Conservation (phyloP, 2,888 invertebrate species). For the Selenia dentaria region DNA sequence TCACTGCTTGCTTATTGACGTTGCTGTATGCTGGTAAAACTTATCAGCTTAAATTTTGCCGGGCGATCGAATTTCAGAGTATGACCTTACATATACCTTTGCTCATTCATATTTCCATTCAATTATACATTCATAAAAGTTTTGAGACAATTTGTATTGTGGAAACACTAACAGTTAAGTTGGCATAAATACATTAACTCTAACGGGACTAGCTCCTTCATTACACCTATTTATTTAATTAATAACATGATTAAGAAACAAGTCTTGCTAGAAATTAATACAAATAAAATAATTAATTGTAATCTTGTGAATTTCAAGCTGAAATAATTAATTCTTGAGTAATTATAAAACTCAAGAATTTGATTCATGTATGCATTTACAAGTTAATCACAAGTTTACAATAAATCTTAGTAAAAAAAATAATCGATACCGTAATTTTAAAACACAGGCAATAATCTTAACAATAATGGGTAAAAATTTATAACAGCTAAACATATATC, state of each 20-base stretch:
- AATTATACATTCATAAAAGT: too few species aligned
- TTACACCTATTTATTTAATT: slow-evolving; percentile 48
- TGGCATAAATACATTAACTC: slow-evolving; percentile 65
- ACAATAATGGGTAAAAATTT: slow-evolving; percentile 61
- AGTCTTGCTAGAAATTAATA: too few species aligned
- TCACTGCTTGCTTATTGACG: too few species aligned
- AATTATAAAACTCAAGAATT: too few species aligned
- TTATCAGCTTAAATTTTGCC: too few species aligned
- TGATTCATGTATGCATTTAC: neutral
- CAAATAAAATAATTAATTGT: neutral
- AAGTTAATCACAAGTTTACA: slow-evolving; percentile 38
- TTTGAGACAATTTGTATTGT: slow-evolving; percentile 49
- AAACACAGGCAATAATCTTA: slow-evolving; percentile 22
- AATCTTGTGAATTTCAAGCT: neutral
- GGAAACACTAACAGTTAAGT: slow-evolving; percentile 52
- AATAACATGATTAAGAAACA: slow-evolving; percentile 6
- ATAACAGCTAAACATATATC: slow-evolving; percentile 63
- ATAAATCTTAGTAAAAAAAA: slow-evolving; percentile 33
- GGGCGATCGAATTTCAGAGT: too few species aligned
- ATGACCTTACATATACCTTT: too few species aligned
- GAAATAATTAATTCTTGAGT: neutral
- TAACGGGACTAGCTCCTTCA: slow-evolving; percentile 79
- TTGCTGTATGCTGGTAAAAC: too few species aligned
- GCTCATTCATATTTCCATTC: too few species aligned
- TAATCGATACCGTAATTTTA: slow-evolving; percentile 53